Evolutionary conservation across 2,888 invertebrate species (phyloP), one percentile per base, ranked within the genome.

Genomic region (Eledona agricola): DNA sequence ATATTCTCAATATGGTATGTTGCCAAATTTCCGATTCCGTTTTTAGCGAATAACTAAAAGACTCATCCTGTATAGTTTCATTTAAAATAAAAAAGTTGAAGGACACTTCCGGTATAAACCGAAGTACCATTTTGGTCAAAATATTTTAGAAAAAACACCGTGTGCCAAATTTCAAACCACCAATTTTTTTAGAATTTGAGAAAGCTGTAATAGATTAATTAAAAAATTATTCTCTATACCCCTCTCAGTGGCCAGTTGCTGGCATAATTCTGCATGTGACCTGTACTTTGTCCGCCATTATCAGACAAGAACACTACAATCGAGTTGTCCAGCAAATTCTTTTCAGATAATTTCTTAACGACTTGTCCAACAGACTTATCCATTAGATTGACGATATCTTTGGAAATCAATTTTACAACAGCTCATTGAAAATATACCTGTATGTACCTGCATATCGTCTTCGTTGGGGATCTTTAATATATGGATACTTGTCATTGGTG

Each of bases 241-340:
- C 91, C 91, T 72, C 88, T 80, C 5, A 91, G 72, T n/a, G 91
- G 91, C 80, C 83, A 89, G 75, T 90, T 90, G 4, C 86, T 90
- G 34, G 83, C 83, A 74, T 93, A 95, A 35, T 80, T 71, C 67
- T 86, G 84, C 34, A 52, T 65, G 0, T n/a, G n/a, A n/a, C 91
- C 93, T 46, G 81, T 78, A 0, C 90, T 86, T 34, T 90, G 90
- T 0, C 87, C 91, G 0, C 94, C 93, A 71, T 96, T 96, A 72
- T 96, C 96, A 5, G 93, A 88, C 61, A 89, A 83, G 71, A 96
- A 96, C 1, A 93, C 75, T 40, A 96, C 81, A 29, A 96, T 83
- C 0, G 93, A 89, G 70, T 95, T 88, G 26, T 90, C 79, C 57
- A 95, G 77, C 76, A 93, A 86, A 1, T 80, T 79, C 50, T 82